phyloP scores from a whole-genome alignment of 2,797 vertebrate species.

The Spondyliosoma cantharus region DNA sequence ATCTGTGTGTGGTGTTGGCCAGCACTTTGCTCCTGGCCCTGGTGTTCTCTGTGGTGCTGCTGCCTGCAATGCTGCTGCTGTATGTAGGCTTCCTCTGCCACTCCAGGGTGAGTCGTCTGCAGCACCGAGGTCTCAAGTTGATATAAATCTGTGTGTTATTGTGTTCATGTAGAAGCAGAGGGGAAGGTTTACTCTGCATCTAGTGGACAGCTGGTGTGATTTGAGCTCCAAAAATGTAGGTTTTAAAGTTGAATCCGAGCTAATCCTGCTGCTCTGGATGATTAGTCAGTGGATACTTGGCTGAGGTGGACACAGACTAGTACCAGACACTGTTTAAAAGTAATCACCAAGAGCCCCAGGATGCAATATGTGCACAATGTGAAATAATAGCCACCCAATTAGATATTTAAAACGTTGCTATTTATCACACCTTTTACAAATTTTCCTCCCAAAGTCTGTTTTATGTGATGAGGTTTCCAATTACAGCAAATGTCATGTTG shows the following conservation, averaged over 20 bases:
- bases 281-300: neutral
- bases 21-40: constrained; percentile 72
- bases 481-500: neutral
- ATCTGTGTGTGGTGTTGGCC: constrained; percentile 62
- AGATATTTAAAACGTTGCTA: neutral
- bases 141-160: neutral
- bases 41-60: constrained; percentile 81
- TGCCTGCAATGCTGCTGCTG: constrained; percentile 82
- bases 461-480: neutral
- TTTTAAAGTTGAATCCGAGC: constrained; percentile 9
- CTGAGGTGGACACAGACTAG: neutral
- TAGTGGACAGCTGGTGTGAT: neutral
- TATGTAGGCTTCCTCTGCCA: constrained; percentile 86
- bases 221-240: neutral
- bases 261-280: constrained; percentile 22
- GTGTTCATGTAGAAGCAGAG: neutral
- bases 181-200: neutral
- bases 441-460: neutral
- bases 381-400: neutral
- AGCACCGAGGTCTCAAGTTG: neutral
- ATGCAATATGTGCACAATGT: neutral
- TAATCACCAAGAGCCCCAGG: neutral
- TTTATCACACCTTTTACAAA: neutral
- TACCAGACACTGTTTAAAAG: neutral
- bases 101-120: constrained; percentile 79